Percentiles rank a stretch among this genome's conserved stretches.
phyloP scores from a whole-genome alignment of 2,888 invertebrate species.

The Cancer borealis region DNA sequence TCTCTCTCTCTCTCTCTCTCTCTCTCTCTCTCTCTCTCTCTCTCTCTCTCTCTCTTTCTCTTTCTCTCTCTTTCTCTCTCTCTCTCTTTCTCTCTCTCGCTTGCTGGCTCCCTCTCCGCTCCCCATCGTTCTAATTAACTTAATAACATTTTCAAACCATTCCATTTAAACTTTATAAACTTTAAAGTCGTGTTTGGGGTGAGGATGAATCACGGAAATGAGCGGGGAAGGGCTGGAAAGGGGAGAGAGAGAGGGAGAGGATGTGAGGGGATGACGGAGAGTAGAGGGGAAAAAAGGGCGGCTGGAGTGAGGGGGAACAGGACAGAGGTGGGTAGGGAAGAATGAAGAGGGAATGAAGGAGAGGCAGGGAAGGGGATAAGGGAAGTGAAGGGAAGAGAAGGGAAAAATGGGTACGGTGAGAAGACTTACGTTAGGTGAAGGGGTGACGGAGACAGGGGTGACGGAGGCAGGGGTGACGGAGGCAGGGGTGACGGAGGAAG shows the following conservation, averaged over 20 bases:
- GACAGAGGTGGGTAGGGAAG: neutral
- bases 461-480: neutral
- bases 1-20: neutral
- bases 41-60: constrained; percentile 8
- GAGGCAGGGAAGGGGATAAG: neutral
- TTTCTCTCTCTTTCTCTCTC: neutral
- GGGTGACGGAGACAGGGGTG: neutral
- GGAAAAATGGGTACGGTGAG: neutral
- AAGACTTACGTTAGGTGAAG: neutral
- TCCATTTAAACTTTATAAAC: constrained; percentile 74
- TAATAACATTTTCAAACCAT: constrained; percentile 72
- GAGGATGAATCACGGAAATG: constrained; percentile 73
- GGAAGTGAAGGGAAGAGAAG: neutral
- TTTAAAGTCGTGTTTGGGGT: constrained; percentile 74
- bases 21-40: constrained; percentile 39
- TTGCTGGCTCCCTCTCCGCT: neutral
- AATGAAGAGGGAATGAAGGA: neutral
- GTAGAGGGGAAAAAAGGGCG: neutral
- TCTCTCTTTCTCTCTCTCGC: constrained; percentile 6
- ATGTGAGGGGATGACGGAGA: neutral
- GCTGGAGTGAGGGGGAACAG: neutral
- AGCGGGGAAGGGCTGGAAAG: constrained; percentile 50
- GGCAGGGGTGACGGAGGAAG: neutral
- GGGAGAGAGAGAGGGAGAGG: neutral
- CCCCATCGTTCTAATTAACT: constrained; percentile 59